Evolutionary conservation across 92 coral and sea anemone species (phyloP).

Genomic region (Epizoanthus ramosus): DNA sequence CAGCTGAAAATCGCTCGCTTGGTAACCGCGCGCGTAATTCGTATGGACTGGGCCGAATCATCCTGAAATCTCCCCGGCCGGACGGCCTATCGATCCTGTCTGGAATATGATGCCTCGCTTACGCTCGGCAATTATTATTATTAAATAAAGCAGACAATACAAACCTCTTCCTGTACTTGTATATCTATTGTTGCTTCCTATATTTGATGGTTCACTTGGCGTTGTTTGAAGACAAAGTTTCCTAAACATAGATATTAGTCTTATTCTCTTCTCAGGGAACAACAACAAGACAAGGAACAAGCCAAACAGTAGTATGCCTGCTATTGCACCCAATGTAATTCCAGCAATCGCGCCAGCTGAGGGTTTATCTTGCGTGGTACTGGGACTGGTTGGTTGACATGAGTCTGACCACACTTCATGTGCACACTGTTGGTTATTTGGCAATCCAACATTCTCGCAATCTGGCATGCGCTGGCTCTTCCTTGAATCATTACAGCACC

Average conservation of each 20-base stretch:
- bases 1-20: too few relatives aligned
- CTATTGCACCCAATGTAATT: not conserved
- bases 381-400: not conserved
- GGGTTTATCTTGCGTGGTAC: not conserved
- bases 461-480: not conserved
- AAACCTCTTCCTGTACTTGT: slow-evolving; percentile 8
- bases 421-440: slow-evolving; percentile 1
- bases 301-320: not conserved
- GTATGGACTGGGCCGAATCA: too few relatives aligned
- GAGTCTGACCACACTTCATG: not conserved
- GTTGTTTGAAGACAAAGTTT: not conserved
- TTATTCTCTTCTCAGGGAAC: not conserved
- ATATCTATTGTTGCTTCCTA: not conserved
- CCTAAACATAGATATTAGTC: not conserved
- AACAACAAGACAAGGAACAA: not conserved
- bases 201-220: not conserved
- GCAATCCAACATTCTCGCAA: slow-evolving; percentile 16
- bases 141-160: not conserved
- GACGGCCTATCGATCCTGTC: too few relatives aligned
- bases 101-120: too few relatives aligned
- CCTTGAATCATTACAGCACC: not conserved
- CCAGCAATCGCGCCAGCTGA: not conserved
- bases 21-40: too few relatives aligned
- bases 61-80: too few relatives aligned
- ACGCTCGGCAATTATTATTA: too few relatives aligned